phyloP scores from a whole-genome alignment of 2,797 vertebrate species.

The Danio aesculapii region DNA sequence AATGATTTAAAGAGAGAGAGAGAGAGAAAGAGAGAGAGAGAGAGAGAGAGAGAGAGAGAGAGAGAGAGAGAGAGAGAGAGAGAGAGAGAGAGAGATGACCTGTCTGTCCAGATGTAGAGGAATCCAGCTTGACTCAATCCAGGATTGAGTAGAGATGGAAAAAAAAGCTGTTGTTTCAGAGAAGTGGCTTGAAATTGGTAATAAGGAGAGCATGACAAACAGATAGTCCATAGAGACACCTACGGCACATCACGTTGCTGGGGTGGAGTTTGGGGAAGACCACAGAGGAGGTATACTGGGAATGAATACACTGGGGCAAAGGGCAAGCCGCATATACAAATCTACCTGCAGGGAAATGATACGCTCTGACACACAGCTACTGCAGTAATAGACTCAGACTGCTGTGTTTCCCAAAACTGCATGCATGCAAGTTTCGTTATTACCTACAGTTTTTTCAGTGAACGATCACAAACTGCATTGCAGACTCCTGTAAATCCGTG shows the following conservation, averaged over 20 bases:
- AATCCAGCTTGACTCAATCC: no score
- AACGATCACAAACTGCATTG: no score
- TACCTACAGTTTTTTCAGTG: no score
- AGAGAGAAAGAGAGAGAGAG: no score
- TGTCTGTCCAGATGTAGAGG: constrained; percentile 28
- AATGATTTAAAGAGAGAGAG: background rate
- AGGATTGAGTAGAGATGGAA: background rate
- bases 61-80: background rate
- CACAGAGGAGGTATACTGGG: constrained; percentile 46
- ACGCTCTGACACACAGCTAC: background rate
- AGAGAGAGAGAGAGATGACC: background rate
- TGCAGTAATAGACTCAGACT: no score
- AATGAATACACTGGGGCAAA: background rate
- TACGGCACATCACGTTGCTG: constrained; percentile 58
- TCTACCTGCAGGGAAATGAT: constrained; percentile 2
- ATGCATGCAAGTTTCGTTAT: no score
- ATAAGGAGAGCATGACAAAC: constrained; percentile 11
- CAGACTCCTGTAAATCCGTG: no score
- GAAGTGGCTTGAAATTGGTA: background rate
- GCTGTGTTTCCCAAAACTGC: no score
- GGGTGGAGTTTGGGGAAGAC: constrained; percentile 52
- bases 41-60: no score
- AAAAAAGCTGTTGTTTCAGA: background rate
- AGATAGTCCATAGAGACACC: constrained; percentile 29
- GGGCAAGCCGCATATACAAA: constrained; percentile 5